Evolutionary conservation across 1,140 invertebrate species (phyloP).

Genomic region (Papilio xuthus): DNA sequence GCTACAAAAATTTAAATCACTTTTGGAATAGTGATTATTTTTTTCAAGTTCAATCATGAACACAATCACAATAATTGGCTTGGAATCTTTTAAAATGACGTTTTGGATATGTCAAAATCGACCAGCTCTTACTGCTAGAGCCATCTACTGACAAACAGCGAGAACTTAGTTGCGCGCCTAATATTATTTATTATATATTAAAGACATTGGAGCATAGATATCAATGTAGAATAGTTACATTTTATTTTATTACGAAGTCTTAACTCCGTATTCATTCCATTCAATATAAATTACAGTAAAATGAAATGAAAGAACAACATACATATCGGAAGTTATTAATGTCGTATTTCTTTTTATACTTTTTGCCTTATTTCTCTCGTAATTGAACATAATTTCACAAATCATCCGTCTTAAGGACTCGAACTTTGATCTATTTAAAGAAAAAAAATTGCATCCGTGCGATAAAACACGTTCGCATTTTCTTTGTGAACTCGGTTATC

Average conservation of each 20-base stretch:
- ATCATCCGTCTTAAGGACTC: constrained; percentile 19
- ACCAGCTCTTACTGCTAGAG: no score
- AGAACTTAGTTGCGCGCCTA: no score
- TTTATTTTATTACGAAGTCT: background rate
- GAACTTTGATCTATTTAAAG: constrained; percentile 37
- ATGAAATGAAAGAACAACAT: background rate
- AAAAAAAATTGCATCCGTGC: constrained; percentile 28
- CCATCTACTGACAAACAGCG: no score
- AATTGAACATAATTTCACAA: constrained; percentile 19
- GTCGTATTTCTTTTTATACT: background rate
- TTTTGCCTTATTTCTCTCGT: background rate
- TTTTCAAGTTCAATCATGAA: no score
- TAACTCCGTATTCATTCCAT: background rate
- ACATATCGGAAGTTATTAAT: background rate
- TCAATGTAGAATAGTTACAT: no score
- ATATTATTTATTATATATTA: no score
- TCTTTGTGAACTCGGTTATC: constrained; percentile 67
- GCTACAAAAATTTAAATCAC: no score
- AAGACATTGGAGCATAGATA: no score
- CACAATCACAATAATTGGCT: no score
- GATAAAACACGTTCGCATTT: constrained; percentile 38
- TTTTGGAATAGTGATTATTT: no score
- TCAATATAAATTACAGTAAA: background rate
- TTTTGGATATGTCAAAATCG: no score
- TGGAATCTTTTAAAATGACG: no score